Evolutionary conservation across 2,888 invertebrate species (phyloP), one percentile per base, ranked within the genome.

Genomic region (Nyleta sp.): DNA sequence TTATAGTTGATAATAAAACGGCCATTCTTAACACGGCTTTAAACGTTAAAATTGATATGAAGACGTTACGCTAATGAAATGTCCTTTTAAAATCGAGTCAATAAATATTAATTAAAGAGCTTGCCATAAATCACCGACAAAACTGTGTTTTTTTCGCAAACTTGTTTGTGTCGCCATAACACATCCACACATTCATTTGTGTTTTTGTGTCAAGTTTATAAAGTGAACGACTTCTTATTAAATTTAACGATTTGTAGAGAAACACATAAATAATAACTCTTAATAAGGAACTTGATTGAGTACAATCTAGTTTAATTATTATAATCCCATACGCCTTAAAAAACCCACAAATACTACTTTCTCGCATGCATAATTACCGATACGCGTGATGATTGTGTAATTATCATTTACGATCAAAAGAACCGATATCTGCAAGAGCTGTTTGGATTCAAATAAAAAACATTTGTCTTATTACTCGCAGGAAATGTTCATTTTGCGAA

Each of bases 341-440:
- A 53, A 40, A 24, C 24, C 50, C 20, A 35, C 13, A 17, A 44
- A 55, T 57, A 57, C 64, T 55, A 72, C 72, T 72, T 72, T 72
- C 72, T 57, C 57, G 55, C 35, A 71, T 71, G 35, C 44, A 72
- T 72, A 62, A 55, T 72, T 33, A 72, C 15, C 17, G 24, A 46
- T 53, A 44, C 8, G 20, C 11, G 15, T 28, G 53, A 62, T 44
- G 44, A 72, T 72, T 72, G 55, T 62, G 55, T 72, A 62, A 62
- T 72, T 72, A 72, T 72, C 53, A 31, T 62, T 60, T 24, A 53
- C 15, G 71, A 71, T 71, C 71, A 60, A 53, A 71, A 52, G 60
- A 44, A 24, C 60, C 44, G 60, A 38, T 67, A 53, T 20, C 33
- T 44, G 6, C 10, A 35, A 53, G 7, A 35, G 18, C 24, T 48